Base-by-base conservation (phyloP, 2,797 vertebrate species). In the Onychomys leucogaster region DNA sequence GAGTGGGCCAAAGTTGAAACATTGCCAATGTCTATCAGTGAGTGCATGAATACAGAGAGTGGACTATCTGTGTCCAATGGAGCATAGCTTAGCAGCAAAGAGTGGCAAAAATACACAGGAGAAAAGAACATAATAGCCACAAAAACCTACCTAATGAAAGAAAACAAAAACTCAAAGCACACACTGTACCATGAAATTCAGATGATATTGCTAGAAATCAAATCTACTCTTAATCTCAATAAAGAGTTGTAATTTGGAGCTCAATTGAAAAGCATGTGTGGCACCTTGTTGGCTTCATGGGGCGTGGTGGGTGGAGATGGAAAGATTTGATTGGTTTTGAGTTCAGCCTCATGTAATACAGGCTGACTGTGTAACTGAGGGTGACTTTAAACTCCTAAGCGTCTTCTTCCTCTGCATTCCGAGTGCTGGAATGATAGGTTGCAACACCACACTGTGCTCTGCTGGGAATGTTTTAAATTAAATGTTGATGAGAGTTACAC, bases 141-240 rank as follows among this genome's bases (percentile, higher is more conserved):
- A 77, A 82, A 29, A 34, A 41, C 1, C n/a, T 34, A 10, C 25
- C 69, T 82, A 85, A 5, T 41, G 11, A 95, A 76, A 96, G n/a
- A 89, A 63, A 5, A 37, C 8, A 71, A 19, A n/a, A 55, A 81
- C 63, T 69, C 32, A 95, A 69, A 78, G 2, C 78, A 75, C 4
- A 75, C 43, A 11, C 34, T 55, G 5, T 52, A 63, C 37, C 17
- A 78, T 82, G 55, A 71, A 77, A 85, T 85, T 55, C 69, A 90
- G 19, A 59, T 67, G 11, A 90, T 78, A 85, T 67, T 92, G 63
- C 43, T 76, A 94, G 73, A 95, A 90, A 77, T 41, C n/a, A 95
- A 65, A 88, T 63, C 84, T 81, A 5, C 71, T 80, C 91, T 80
- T 29, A 46, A 92, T 59, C 91, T 59, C 75, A 27, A 5, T 19